Evolutionary conservation across 2,888 invertebrate species (phyloP).

Genomic region (Branchinecta sandiegonensis): DNA sequence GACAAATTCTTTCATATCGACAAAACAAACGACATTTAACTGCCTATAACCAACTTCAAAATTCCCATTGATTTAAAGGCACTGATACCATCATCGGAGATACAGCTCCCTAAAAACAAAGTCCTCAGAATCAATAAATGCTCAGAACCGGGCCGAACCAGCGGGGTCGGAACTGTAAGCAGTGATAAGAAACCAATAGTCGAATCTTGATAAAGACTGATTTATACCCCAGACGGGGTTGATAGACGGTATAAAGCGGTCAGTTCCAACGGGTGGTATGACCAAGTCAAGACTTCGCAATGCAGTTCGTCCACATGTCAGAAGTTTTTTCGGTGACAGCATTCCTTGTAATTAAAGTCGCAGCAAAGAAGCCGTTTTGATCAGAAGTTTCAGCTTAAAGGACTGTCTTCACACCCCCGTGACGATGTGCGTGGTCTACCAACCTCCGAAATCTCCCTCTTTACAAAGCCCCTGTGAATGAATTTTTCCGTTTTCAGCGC

Average conservation of each 20-base stretch:
- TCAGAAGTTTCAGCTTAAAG: too few relatives aligned
- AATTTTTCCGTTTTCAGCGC: too few relatives aligned
- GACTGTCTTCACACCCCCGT: too few relatives aligned
- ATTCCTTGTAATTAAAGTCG: too few relatives aligned
- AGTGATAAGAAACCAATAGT: neutral
- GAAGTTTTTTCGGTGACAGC: too few relatives aligned
- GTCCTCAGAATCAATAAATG: neutral
- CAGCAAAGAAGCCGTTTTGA: too few relatives aligned
- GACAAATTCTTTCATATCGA: constrained; percentile 5
- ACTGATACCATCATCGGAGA: constrained; percentile 9
- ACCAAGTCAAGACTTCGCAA: too few relatives aligned
- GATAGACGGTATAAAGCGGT: constrained; percentile 5
- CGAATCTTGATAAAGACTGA: constrained; percentile 4
- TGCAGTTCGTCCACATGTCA: too few relatives aligned
- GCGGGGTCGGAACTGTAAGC: neutral
- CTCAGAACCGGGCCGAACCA: too few relatives aligned
- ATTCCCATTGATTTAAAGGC: constrained; percentile 11
- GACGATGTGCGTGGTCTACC: too few relatives aligned
- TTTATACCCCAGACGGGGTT: neutral
- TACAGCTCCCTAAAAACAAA: constrained; percentile 7
- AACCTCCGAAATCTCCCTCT: too few relatives aligned
- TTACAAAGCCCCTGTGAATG: too few relatives aligned
- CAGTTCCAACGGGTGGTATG: constrained; percentile 2
- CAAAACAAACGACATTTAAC: constrained; percentile 10
- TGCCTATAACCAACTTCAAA: neutral